Conservation (phyloP, 2,888 invertebrate genomes). For the Meghimatium bilineatum region DNA sequence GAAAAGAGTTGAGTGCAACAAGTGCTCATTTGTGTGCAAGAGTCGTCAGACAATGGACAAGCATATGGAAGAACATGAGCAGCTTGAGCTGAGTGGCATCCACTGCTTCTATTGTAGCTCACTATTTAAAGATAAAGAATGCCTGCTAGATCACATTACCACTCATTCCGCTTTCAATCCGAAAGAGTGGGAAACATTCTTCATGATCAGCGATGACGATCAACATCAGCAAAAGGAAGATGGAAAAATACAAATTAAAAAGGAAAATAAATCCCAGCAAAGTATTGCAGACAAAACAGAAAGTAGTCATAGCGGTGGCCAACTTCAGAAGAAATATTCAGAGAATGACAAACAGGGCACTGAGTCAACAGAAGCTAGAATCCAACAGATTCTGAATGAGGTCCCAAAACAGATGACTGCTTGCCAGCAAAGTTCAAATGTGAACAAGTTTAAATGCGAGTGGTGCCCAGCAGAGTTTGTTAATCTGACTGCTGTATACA, state of each 20-base stretch:
- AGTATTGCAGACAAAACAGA: neutral
- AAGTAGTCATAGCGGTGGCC: neutral
- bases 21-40: slow-evolving; percentile 69
- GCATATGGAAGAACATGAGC: slow-evolving; percentile 67
- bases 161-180: slow-evolving; percentile 67
- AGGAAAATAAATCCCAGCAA: neutral
- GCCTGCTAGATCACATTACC: slow-evolving; percentile 67
- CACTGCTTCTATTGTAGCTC: slow-evolving; percentile 69
- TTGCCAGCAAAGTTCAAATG: slow-evolving; percentile 6
- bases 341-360: slow-evolving; percentile 12
- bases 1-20: slow-evolving; percentile 67
- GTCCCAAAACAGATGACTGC: slow-evolving; percentile 44
- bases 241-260: neutral
- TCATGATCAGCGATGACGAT: slow-evolving; percentile 49
- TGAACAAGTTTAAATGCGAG: slow-evolving; percentile 63
- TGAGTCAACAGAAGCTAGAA: slow-evolving; percentile 44
- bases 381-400: slow-evolving; percentile 39
- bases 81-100: slow-evolving; percentile 59
- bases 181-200: slow-evolving; percentile 60
- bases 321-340: neutral
- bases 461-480: slow-evolving; percentile 71
- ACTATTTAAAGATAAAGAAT: slow-evolving; percentile 64
- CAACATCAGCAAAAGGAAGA: slow-evolving; percentile 26
- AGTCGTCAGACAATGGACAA: slow-evolving; percentile 61
- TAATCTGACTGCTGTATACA: slow-evolving; percentile 68